Evolutionary conservation across 2,888 invertebrate genomes (phyloP), one percentile per base, ranked within the genome.

Genomic region (Lasioglossum lativentre): DNA sequence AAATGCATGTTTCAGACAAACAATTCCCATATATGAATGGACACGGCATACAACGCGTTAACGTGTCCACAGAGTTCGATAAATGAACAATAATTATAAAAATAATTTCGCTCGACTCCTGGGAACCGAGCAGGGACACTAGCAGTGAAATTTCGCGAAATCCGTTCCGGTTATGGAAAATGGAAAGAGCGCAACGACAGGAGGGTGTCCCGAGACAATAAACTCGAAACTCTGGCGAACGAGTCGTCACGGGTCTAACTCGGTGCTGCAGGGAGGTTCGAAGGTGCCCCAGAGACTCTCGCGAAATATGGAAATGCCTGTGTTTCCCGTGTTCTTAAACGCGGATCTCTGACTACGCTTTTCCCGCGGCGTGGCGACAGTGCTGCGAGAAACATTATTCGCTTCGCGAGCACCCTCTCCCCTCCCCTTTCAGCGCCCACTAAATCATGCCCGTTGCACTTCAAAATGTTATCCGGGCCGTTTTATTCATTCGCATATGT

Each of bases 71-170:
- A 10, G n/a, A 56, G n/a, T 30, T 16, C 16, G 27, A 30, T 8
- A 0, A 16, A 63, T 2, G 16, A 63, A 63, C 16, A 30, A 30
- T 16, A 63, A 63, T 30, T 30, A 63, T 16, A 16, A 30, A 63
- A 63, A 63, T 19, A 68, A 34, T 38, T 38, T 68, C 8, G 4
- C 23, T 38, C 10, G 30, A 10, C 0, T 38, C n/a, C 10, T 10
- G 23, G 10, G 23, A 19, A 19, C 1, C 4, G 19, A 34, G n/a
- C 19, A 12, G 30, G 12, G 34, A 34, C 23, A 40, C 40, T 45
- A 52, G 85, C 3, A 89, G 88, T 82, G 81, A 91, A 91, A 89
- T 90, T 86, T 78, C 82, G 45, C 75, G 63, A 82, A 63, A 80
- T 84, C 38, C 38, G 71, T 40, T 72, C 40, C 59, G 73, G 78